Percentiles rank a stretch among this genome's conserved stretches.
Evolutionary conservation across 1,140 invertebrate species (phyloP).

Genomic region (Agraylea sexmaculata): DNA sequence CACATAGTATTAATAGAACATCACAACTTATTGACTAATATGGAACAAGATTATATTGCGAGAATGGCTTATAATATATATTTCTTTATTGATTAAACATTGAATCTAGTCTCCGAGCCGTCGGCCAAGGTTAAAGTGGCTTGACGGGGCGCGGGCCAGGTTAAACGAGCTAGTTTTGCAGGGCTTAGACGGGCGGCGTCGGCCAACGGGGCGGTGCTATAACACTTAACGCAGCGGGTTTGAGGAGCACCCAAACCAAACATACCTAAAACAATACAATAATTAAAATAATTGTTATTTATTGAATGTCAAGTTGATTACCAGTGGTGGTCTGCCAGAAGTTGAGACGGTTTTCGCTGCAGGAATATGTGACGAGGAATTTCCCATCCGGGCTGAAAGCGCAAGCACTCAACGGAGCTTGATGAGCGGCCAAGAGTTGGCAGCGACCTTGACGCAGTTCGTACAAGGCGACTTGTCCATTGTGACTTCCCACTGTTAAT

Average conservation of each 20-base stretch:
- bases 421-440: conserved; percentile 84
- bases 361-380: conserved; percentile 90
- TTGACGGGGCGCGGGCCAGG: conserved; percentile 87
- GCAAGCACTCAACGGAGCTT: conserved; percentile 76
- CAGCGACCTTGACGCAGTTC: conserved; percentile 90
- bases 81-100: conserved; percentile 49
- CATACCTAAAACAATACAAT: conserved; percentile 50
- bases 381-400: conserved; percentile 96
- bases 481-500: conserved; percentile 72
- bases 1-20: too few relatives aligned
- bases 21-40: too few relatives aligned
- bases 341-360: conserved; percentile 86
- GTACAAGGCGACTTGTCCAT: conserved; percentile 86
- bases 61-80: too few relatives aligned
- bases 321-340: conserved; percentile 93
- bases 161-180: conserved; percentile 72
- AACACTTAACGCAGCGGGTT: conserved; percentile 85
- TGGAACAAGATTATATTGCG: too few relatives aligned
- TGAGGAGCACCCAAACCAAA: conserved; percentile 85
- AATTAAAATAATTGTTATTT: conserved; percentile 10
- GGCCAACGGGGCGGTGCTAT: conserved; percentile 81
- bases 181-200: conserved; percentile 78
- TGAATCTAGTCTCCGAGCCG: conserved; percentile 82
- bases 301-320: conserved; percentile 21
- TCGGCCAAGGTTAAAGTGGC: conserved; percentile 87